Evolutionary conservation across 2,113 vertebrate species (phyloP).

Genomic region (Gymnarchus niloticus): DNA sequence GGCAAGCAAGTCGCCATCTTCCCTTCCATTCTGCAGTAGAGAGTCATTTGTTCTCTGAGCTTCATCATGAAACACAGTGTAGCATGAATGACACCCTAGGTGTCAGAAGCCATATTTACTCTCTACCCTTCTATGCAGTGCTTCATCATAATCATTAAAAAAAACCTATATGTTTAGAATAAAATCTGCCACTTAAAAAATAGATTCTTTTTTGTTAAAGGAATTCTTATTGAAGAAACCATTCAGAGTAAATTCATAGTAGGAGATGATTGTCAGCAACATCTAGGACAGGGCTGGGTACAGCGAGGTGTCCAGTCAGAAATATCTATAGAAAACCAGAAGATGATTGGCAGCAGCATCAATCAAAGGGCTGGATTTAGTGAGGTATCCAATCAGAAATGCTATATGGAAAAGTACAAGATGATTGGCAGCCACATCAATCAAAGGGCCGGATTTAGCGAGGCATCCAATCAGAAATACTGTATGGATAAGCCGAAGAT

Average conservation of each 20-base stretch:
- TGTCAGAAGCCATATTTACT: constrained; percentile 34
- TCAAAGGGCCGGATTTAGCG: not conserved
- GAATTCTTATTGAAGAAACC: too few relatives aligned
- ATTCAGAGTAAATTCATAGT: not conserved
- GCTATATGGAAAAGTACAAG: not conserved
- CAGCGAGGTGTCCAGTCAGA: not conserved
- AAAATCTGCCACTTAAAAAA: not conserved
- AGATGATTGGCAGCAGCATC: not conserved
- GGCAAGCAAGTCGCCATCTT: constrained; percentile 25
- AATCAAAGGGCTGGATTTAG: not conserved
- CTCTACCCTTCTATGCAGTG: not conserved
- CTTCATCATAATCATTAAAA: constrained; percentile 25
- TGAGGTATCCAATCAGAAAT: too few relatives aligned
- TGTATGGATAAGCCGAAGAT: too few relatives aligned
- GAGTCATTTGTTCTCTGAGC: constrained; percentile 32
- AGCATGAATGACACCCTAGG: constrained; percentile 34
- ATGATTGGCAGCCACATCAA: not conserved
- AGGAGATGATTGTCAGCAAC: not conserved
- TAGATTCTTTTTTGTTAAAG: too few relatives aligned
- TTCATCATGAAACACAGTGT: constrained; percentile 31
- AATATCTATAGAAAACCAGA: too few relatives aligned
- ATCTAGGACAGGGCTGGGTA: not conserved
- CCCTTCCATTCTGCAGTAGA: constrained; percentile 3
- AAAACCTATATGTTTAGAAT: too few relatives aligned
- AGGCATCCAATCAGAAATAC: not conserved